These are phyloP conservation scores for Pagetopsis macropterus DNA, from an alignment of 2,797 vertebrate genomes.

Conservation along the genomic window DNA sequence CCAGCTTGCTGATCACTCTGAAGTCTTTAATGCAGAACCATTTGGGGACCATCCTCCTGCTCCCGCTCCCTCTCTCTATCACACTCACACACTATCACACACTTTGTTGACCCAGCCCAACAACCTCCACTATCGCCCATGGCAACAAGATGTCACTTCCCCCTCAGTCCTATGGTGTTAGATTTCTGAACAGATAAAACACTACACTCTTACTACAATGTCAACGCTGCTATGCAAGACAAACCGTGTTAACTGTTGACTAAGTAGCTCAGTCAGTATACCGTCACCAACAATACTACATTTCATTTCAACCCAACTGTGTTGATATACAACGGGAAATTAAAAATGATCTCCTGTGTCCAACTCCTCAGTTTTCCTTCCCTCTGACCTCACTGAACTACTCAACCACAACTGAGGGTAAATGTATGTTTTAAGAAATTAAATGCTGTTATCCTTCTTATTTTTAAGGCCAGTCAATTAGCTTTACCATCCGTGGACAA, in stretches of 20 bases:
- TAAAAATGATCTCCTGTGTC: too few species aligned
- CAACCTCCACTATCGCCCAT: conserved; percentile 50
- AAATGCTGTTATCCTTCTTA: too few species aligned
- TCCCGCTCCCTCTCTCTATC: conserved; percentile 14
- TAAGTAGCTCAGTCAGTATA: background rate
- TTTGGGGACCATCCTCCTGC: conserved; percentile 26
- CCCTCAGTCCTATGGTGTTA: conserved; percentile 62
- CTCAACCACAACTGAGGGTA: too few species aligned
- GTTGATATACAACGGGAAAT: too few species aligned
- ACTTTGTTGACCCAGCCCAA: conserved; percentile 44
- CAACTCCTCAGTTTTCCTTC: too few species aligned
- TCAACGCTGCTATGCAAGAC: background rate
- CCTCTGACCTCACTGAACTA: too few species aligned
- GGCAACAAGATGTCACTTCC: conserved; percentile 74
- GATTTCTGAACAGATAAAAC: conserved; percentile 47
- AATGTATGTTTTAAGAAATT: too few species aligned
- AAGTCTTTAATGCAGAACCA: conserved; percentile 5
- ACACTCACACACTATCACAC: conserved; percentile 27
- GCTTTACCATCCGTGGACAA: too few species aligned
- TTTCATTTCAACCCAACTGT: too few species aligned
- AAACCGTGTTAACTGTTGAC: background rate
- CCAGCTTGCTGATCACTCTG: background rate
- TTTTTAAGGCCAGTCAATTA: too few species aligned
- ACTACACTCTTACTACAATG: background rate
- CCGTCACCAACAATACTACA: background rate